Evolutionary conservation across 2,113 vertebrate genomes (phyloP), one percentile per base, ranked within the genome.

Genomic region (Andinoacara biseriatus): DNA sequence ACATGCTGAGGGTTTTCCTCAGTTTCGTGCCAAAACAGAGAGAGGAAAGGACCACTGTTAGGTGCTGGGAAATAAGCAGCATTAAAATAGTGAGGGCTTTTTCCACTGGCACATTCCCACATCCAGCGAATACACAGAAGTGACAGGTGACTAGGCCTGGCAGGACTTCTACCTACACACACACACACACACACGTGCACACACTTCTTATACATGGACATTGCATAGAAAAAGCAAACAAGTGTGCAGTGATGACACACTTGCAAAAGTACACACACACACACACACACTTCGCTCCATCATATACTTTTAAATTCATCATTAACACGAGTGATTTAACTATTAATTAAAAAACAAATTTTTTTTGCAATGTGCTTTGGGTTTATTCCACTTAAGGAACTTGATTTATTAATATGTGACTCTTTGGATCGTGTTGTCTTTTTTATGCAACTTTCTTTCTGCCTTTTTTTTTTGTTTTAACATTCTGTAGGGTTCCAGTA

Each of bases 51-150:
- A 91, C 90, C 92, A 56, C 89, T 89, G 88, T 84, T 87, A 92
- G 88, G 83, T 92, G 93, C 90, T 94, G 93, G 92, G 94, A 93
- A 93, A 94, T 91, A 93, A 92, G 90, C 90, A 90, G 89, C 87
- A 86, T 89, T 89, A 92, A 91, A 92, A 91, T 72, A 85, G 85
- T 46, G 84, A 92, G 88, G 82, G 83, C 82, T 93, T 93, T 93
- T 94, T 95, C 94, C 93, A 93, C 87, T 93, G 92, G 93, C 88
- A 72, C 56, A 3, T 82, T 90, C 87, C 90, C 85, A 92, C 84
- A 83, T 83, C 22, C 38, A 65, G 76, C 74, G 54, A 92, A 84
- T 91, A 90, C 91, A 91, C 86, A 93, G 81, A 89, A 91, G 88
- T 93, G 94, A 94, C 94, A 94, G 94, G 94, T 95, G 94, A 95